Percentiles rank a stretch among this genome's conserved stretches.
Conservation (phyloP, 1,140 invertebrate genomes). For the Lepidurus packardi region DNA sequence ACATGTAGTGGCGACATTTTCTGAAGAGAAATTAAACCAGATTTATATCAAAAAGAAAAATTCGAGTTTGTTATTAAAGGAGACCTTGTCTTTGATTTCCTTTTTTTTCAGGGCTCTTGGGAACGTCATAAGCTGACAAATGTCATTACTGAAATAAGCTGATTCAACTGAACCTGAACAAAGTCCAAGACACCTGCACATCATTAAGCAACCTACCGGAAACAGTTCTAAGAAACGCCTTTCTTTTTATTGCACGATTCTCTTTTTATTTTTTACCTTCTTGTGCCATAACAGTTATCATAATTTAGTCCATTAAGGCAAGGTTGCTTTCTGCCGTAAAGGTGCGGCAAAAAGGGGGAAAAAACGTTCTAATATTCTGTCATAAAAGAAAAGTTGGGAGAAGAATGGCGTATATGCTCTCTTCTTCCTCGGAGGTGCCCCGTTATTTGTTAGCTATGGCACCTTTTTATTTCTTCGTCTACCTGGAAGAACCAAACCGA, state of each 20-base stretch:
- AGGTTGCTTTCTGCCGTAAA: background rate
- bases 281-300: background rate
- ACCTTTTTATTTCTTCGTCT: background rate
- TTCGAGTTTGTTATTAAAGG: too few relatives aligned
- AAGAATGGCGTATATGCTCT: background rate
- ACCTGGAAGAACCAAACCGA: background rate
- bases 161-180: background rate
- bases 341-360: background rate
- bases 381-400: too few relatives aligned
- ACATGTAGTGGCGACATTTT: too few relatives aligned
- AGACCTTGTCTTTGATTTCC: too few relatives aligned
- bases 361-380: background rate
- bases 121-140: background rate
- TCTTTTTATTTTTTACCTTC: too few relatives aligned
- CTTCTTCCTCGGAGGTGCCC: background rate
- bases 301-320: constrained; percentile 10
- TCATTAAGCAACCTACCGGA: constrained; percentile 14
- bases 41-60: too few relatives aligned
- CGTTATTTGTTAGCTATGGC: background rate
- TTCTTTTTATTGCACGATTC: background rate
- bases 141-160: background rate
- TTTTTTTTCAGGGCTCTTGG: too few relatives aligned
- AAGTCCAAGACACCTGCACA: constrained; percentile 9
- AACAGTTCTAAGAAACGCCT: background rate
- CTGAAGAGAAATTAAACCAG: too few relatives aligned